phyloP scores from a whole-genome alignment of 1,140 invertebrate species.

The Apis dorsata region DNA sequence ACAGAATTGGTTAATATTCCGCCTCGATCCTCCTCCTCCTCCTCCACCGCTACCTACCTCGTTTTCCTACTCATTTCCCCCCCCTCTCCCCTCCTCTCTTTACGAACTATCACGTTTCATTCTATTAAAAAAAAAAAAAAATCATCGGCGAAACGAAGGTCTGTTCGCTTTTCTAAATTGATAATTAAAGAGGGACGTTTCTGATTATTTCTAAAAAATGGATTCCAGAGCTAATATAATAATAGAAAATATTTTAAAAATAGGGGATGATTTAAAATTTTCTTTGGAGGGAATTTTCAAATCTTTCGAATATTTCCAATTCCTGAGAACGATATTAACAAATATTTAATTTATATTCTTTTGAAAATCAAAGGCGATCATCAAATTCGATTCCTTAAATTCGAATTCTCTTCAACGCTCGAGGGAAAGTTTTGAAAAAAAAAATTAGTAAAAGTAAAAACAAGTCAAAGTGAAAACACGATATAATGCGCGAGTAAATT shows the following conservation, averaged over 20 bases:
- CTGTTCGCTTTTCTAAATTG: not conserved
- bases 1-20: conserved; percentile 48
- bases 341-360: no score
- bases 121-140: not conserved
- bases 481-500: not conserved
- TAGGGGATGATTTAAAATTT: no score
- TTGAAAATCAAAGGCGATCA: not conserved
- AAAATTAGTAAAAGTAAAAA: no score
- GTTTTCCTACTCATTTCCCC: not conserved
- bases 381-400: not conserved
- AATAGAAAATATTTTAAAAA: no score
- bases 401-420: not conserved
- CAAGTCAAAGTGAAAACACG: no score
- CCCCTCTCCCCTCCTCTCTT: not conserved
- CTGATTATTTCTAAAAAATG: not conserved
- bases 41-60: not conserved
- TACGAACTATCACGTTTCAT: not conserved
- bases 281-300: not conserved
- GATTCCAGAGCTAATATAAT: no score
- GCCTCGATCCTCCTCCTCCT: no score
- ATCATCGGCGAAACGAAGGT: not conserved
- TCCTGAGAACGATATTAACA: no score
- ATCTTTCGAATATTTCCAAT: not conserved
- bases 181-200: not conserved
- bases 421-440: not conserved